Conservation (phyloP, 1,140 invertebrate species). For the Aradophagus sp. region DNA sequence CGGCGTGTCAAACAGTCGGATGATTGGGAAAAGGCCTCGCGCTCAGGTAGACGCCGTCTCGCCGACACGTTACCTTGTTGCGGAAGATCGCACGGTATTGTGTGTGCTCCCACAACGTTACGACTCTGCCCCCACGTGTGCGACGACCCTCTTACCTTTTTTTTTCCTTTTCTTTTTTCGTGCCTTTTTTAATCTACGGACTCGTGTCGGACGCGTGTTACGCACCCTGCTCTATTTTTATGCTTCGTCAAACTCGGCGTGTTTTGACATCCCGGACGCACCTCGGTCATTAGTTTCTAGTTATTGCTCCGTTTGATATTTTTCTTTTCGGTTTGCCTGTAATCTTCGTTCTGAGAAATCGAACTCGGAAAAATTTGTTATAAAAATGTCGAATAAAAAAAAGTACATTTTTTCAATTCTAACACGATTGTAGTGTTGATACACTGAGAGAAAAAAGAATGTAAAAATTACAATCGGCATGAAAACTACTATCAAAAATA, state of each 20-base stretch:
- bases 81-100: constrained; percentile 22
- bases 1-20: constrained; percentile 12
- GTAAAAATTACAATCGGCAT: too few relatives aligned
- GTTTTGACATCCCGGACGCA: constrained; percentile 35
- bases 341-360: too few relatives aligned
- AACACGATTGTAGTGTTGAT: too few relatives aligned
- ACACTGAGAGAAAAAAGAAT: too few relatives aligned
- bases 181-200: constrained; percentile 37
- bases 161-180: too few relatives aligned
- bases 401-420: too few relatives aligned
- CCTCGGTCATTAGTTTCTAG: constrained; percentile 36
- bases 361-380: too few relatives aligned
- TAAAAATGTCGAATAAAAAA: too few relatives aligned
- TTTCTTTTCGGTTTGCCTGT: too few relatives aligned
- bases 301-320: constrained; percentile 28
- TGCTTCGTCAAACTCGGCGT: constrained; percentile 29
- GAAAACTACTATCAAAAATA: too few relatives aligned
- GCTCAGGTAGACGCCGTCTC: constrained; percentile 12
- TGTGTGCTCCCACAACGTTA: constrained; percentile 20
- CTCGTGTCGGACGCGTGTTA: constrained; percentile 47
- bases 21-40: constrained; percentile 5
- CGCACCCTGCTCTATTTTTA: constrained; percentile 39
- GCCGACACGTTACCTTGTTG: constrained; percentile 14
- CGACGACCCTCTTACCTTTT: too few relatives aligned
- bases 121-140: constrained; percentile 5